Percentiles rank a stretch among this genome's conserved stretches.
phyloP scores from a whole-genome alignment of 2,888 invertebrate species.

The Ectemnius continuus region DNA sequence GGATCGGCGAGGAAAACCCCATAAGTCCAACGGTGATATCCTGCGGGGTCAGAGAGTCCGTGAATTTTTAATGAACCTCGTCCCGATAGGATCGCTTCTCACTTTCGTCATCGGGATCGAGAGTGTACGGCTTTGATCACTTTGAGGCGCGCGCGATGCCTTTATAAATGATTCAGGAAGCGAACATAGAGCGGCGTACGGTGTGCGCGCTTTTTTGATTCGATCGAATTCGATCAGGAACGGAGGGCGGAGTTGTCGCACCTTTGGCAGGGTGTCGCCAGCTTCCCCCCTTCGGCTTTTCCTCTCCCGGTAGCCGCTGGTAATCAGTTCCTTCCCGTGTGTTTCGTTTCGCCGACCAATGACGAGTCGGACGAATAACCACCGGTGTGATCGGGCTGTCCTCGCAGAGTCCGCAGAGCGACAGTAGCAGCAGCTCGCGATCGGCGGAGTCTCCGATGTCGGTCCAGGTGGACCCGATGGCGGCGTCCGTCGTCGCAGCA shows the following conservation, averaged over 20 bases:
- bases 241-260: constrained; percentile 32
- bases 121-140: constrained; percentile 52
- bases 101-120: constrained; percentile 12
- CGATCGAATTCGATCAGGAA: constrained; percentile 52
- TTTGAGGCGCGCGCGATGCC: constrained; percentile 46
- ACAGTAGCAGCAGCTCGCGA: constrained; percentile 77
- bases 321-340: constrained; percentile 46
- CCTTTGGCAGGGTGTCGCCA: constrained; percentile 13
- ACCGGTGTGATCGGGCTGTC: constrained; percentile 27
- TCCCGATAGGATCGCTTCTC: constrained; percentile 4
- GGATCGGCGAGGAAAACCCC: constrained; percentile 18
- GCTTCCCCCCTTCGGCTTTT: constrained; percentile 40
- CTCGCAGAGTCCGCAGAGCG: constrained; percentile 76
- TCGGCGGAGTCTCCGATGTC: constrained; percentile 78
- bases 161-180: constrained; percentile 59
- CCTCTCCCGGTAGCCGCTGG: constrained; percentile 43
- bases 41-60: constrained; percentile 8
- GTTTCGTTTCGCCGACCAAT: constrained; percentile 40
- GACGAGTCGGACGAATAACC: constrained; percentile 43
- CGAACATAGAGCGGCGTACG: not conserved
- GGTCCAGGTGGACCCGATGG: constrained; percentile 81
- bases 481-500: constrained; percentile 84
- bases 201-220: constrained; percentile 23
- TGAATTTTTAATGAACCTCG: constrained; percentile 34
- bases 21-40: not conserved